Evolutionary conservation across 1,140 invertebrate species (phyloP), one percentile per base, ranked within the genome.

Genomic region (Phymorhynchus buccinoides): DNA sequence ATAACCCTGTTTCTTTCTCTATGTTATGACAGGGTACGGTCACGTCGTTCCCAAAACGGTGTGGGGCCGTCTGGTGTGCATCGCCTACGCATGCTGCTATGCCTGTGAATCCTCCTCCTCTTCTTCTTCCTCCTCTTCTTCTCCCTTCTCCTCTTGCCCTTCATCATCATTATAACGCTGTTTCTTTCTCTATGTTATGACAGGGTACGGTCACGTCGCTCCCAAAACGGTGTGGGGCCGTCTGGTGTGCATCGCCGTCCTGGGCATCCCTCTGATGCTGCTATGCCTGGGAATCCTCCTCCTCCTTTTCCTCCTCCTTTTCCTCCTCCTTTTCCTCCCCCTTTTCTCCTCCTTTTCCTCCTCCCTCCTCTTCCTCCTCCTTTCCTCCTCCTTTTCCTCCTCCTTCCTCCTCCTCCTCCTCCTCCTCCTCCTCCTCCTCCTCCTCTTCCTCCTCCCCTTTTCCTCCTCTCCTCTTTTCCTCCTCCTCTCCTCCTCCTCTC

Each of bases 191-290:
- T n/a, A n/a, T n/a, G n/a, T n/a, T 35, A 56, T 85, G 84, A 22
- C 93, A 98, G 97, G 98, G 84, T 99, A 99, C 92, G 98, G 98
- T 2, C 98, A 99, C 91, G 96, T 98, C 84, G 96, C 97, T 83
- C 98, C 98, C 18, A 95, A 96, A 86, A 99, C 98, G 0, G 95
- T 96, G 87, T 96, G 96, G 95, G 98, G 98, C n/a, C 98, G 99
- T 93, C 94, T 99, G 86, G 95, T 96, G 42, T 99, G 98, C 22
- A 98, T 99, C 90, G 97, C 98, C 0, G 97, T 99, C 56, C 96
- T 98, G 52, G 98, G 98, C 16, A 99, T 99, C 95, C 98, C 98
- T 0, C 94, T 99, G 30, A 99, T 99, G 94, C 95, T 99, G 79
- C 94, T 99, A 7, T 95, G 94, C 91, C 94, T 99, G 42, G 98